These are phyloP conservation scores for Drosophila parthenogenetica DNA, from an alignment of 2,888 invertebrate genomes.

Conservation along the genomic window DNA sequence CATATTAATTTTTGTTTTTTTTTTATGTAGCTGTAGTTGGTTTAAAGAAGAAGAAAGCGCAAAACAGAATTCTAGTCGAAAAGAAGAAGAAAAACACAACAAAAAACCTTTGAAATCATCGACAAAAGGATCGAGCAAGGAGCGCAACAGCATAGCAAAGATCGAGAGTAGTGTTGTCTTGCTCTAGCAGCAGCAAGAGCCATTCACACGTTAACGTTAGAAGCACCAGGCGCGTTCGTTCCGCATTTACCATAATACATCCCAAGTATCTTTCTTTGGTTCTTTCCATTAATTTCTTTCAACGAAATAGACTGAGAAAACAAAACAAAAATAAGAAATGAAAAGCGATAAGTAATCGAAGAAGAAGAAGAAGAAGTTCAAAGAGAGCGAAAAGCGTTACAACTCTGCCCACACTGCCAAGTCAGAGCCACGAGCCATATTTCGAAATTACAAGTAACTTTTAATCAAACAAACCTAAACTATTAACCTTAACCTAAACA, in stretches of 20 bases:
- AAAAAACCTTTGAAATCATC: conserved; percentile 44
- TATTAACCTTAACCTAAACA: conserved; percentile 77
- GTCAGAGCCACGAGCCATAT: conserved; percentile 82
- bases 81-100: conserved; percentile 4
- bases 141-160: conserved; percentile 17
- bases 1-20: conserved; percentile 62
- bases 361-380: conserved; percentile 39
- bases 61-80: conserved; percentile 64
- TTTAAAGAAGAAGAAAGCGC: conserved; percentile 59
- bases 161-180: conserved; percentile 21
- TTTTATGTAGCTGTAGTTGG: conserved; percentile 75
- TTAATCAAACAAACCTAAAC: conserved; percentile 79
- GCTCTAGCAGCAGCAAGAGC: conserved; percentile 14
- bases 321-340: conserved; percentile 54
- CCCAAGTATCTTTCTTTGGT: conserved; percentile 40
- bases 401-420: conserved; percentile 78
- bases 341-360: conserved; percentile 53
- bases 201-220: conserved; percentile 10
- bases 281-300: conserved; percentile 59
- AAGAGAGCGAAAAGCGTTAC: conserved; percentile 38
- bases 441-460: conserved; percentile 78
- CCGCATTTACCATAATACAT: conserved; percentile 15
- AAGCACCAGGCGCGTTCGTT: conserved; percentile 38
- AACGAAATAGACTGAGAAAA: conserved; percentile 82
- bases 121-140: conserved; percentile 23